These are phyloP conservation scores for Rhinopomastus cyanomelas DNA, from an alignment of 2,113 vertebrate genomes.

Conservation along the genomic window DNA sequence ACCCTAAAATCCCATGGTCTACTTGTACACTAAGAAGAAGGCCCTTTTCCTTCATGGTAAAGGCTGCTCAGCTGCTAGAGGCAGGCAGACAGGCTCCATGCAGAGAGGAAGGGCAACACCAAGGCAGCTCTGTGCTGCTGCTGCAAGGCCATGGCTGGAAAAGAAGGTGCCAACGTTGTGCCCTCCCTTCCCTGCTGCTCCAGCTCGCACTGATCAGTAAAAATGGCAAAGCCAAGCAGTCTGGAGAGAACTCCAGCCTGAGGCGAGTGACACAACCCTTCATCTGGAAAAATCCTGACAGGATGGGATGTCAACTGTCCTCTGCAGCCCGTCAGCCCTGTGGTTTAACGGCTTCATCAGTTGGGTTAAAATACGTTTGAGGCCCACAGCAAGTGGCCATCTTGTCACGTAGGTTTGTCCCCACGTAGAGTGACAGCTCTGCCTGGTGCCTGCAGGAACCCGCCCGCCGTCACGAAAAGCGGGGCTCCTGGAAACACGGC, in stretches of 20 bases:
- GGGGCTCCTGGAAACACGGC: too few species aligned
- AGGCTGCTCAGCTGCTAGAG: neutral
- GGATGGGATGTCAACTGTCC: neutral
- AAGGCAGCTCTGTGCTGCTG: neutral
- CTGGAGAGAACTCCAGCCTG: neutral
- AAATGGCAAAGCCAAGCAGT: neutral
- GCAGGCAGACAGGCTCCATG: neutral
- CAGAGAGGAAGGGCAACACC: rapidly evolving
- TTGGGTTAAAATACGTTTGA: neutral
- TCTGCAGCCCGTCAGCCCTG: neutral
- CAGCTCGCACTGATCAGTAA: neutral
- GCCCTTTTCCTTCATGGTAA: neutral
- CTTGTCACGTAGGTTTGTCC: neutral
- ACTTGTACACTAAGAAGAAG: neutral
- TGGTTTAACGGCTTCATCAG: neutral
- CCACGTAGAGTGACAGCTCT: neutral
- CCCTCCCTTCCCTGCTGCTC: neutral
- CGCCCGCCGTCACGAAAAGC: too few species aligned
- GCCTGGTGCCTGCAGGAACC: neutral
- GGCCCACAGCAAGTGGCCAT: neutral
- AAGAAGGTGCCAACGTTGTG: neutral
- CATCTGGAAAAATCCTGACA: neutral
- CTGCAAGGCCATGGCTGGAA: neutral
- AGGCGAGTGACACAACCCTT: neutral
- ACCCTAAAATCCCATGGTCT: neutral